Evolutionary conservation across 2,113 vertebrate species (phyloP).

Genomic region (Leptobrachium ailaonicum): DNA sequence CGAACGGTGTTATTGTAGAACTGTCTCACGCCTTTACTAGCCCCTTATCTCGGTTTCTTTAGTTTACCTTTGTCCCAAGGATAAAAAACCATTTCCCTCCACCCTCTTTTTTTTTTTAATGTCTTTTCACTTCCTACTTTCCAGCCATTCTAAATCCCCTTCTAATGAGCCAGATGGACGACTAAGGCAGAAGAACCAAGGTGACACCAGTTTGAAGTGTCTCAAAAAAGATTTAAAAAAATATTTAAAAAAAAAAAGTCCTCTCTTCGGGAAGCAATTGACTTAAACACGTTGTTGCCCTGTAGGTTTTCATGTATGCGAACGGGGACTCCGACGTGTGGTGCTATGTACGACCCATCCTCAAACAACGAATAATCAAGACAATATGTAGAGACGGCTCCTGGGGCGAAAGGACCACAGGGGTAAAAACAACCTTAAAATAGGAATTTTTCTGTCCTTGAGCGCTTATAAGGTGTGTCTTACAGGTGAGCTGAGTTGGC

Average conservation of each 20-base stretch:
- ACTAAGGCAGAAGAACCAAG: slow-evolving; percentile 17
- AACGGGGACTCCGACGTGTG: not conserved
- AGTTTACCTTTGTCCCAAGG: slow-evolving; percentile 26
- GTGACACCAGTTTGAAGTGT: not conserved
- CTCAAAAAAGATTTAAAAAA: not conserved
- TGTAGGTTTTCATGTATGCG: no score
- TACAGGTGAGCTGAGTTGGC: not conserved
- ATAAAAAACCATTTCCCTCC: no score
- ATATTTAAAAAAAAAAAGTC: not conserved
- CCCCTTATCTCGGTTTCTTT: slow-evolving; percentile 14
- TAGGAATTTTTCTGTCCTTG: no score
- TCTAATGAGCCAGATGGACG: not conserved
- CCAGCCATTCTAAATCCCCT: not conserved
- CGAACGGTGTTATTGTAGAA: no score
- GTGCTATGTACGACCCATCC: not conserved
- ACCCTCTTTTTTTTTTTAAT: slow-evolving; percentile 1
- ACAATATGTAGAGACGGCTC: no score
- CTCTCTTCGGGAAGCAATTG: not conserved
- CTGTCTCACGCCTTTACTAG: not conserved
- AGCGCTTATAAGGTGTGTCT: not conserved
- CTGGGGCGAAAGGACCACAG: not conserved
- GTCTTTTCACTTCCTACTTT: slow-evolving; percentile 1
- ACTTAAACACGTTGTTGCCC: no score
- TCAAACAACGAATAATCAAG: not conserved
- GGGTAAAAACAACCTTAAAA: no score